These are phyloP conservation scores for Synanthedon andrenaeformis DNA, from an alignment of 2,888 invertebrate genomes.

Conservation along the genomic window DNA sequence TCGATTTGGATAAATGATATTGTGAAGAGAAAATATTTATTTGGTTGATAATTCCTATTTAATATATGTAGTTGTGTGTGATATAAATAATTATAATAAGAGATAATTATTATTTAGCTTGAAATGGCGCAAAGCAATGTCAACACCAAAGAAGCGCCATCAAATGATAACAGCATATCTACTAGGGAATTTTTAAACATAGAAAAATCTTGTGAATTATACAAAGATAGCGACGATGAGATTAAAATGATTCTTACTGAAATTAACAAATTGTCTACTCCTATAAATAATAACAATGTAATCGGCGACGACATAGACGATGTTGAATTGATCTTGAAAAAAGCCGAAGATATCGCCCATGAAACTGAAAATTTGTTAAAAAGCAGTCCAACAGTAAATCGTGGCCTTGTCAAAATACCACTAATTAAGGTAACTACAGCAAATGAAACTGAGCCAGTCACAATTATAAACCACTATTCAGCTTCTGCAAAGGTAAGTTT, in stretches of 20 bases:
- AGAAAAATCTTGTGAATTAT: conserved; percentile 52
- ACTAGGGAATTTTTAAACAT: conserved; percentile 54
- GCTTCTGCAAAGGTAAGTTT: conserved; percentile 29
- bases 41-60: too few relatives aligned
- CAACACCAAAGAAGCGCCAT: conserved; percentile 26
- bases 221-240: conserved; percentile 68
- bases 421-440: conserved; percentile 53
- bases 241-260: conserved; percentile 77
- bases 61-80: too few relatives aligned
- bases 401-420: conserved; percentile 28
- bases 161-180: conserved; percentile 50
- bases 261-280: conserved; percentile 69
- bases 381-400: conserved; percentile 29
- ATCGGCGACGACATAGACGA: conserved; percentile 47
- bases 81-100: not conserved
- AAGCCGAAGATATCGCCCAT: conserved; percentile 51
- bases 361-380: conserved; percentile 51
- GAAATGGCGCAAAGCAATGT: conserved; percentile 30
- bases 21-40: too few relatives aligned
- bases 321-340: conserved; percentile 54
- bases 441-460: conserved; percentile 19
- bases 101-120: not conserved
- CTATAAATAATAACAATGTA: conserved; percentile 27
- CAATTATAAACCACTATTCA: not conserved
- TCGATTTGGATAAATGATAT: too few relatives aligned